Evolutionary conservation across 1,140 invertebrate species (phyloP).

Genomic region (Diploscapter pachys): DNA sequence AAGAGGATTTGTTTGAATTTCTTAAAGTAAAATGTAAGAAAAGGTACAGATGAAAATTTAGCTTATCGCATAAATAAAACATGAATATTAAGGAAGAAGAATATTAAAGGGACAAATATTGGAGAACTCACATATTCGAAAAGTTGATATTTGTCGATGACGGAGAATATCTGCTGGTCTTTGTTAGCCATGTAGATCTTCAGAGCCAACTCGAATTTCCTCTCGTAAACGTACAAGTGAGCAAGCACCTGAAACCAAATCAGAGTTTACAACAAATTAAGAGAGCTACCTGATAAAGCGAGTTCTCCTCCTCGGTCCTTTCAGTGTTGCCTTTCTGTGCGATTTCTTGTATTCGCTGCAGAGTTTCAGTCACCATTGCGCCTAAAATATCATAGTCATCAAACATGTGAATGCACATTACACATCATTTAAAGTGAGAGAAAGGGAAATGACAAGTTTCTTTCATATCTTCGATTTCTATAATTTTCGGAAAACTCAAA

Average conservation of each 20-base stretch:
- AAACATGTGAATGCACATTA: no score
- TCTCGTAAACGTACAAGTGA: constrained; percentile 82
- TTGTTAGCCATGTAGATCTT: constrained; percentile 76
- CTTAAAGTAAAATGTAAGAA: no score
- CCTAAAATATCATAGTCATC: no score
- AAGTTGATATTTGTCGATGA: constrained; percentile 50
- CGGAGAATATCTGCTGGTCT: constrained; percentile 47
- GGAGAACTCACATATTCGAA: constrained; percentile 37
- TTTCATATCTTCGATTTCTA: neutral
- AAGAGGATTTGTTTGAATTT: no score
- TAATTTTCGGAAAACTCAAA: neutral
- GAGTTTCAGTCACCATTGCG: neutral
- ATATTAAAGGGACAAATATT: neutral
- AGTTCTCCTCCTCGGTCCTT: constrained; percentile 5
- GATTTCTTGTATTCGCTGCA: constrained; percentile 17
- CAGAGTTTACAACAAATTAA: neutral
- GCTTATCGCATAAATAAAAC: no score
- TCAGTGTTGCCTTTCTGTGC: neutral
- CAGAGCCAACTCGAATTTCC: constrained; percentile 85
- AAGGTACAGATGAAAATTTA: no score
- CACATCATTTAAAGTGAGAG: constrained; percentile 4
- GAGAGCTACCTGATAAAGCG: constrained; percentile 5
- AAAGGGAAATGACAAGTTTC: neutral
- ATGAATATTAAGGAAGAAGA: constrained; percentile 5
- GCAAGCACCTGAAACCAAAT: constrained; percentile 68